phyloP scores from a whole-genome alignment of 2,888 invertebrate species.

The Maniola hyperantus region DNA sequence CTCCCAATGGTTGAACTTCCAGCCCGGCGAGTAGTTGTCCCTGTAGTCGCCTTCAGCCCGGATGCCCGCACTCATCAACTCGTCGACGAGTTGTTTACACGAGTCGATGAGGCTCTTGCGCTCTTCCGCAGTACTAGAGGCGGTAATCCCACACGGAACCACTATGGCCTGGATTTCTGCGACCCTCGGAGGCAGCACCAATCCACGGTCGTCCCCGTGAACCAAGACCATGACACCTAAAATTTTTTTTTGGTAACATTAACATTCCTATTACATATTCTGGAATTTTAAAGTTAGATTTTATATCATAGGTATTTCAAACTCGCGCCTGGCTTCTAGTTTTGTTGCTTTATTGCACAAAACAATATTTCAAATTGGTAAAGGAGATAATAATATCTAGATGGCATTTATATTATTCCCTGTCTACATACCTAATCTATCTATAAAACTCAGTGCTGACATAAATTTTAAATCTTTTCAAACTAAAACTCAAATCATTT shows the following conservation, averaged over 20 bases:
- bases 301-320: too few relatives aligned
- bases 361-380: too few relatives aligned
- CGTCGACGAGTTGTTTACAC: slow-evolving; percentile 87
- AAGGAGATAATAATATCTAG: too few relatives aligned
- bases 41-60: slow-evolving; percentile 93
- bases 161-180: slow-evolving; percentile 94
- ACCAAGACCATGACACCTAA: slow-evolving; percentile 93
- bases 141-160: slow-evolving; percentile 98
- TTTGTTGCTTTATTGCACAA: too few relatives aligned
- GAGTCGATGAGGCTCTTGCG: slow-evolving; percentile 85
- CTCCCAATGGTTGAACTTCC: slow-evolving; percentile 99
- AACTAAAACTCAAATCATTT: too few relatives aligned
- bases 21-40: slow-evolving; percentile 98
- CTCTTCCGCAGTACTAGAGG: slow-evolving; percentile 88
- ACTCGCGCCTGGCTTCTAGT: too few relatives aligned
- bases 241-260: not conserved
- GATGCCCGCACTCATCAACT: slow-evolving; percentile 84
- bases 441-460: too few relatives aligned
- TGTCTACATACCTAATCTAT: too few relatives aligned
- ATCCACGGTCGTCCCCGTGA: slow-evolving; percentile 97
- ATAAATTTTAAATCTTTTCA: too few relatives aligned
- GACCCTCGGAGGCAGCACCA: slow-evolving; percentile 96
- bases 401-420: too few relatives aligned
- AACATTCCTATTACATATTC: too few relatives aligned
- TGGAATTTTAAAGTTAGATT: too few relatives aligned